Conservation (phyloP, 2,113 vertebrate species). For the Mustelus asterias region DNA sequence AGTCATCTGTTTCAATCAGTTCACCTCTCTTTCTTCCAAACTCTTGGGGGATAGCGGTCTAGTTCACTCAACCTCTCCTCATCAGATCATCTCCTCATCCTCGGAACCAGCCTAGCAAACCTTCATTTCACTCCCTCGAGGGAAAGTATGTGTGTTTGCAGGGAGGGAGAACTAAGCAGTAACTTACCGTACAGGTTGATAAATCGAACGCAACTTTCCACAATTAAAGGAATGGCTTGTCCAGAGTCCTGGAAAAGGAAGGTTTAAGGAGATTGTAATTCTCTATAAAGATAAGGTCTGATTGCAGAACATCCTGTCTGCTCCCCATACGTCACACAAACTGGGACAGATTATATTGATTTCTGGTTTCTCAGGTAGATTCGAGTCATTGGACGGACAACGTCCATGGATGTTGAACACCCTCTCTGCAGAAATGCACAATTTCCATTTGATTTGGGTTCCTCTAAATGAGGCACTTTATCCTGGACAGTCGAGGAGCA, state of each 20-base stretch:
- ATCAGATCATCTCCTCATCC: neutral
- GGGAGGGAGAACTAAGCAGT: neutral
- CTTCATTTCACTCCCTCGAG: neutral
- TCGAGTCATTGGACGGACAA: neutral
- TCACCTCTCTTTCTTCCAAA: neutral
- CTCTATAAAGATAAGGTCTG: neutral
- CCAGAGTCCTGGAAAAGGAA: constrained; percentile 76
- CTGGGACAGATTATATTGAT: neutral
- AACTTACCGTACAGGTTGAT: constrained; percentile 94
- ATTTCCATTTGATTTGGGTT: neutral
- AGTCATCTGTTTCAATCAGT: neutral
- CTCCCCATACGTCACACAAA: neutral
- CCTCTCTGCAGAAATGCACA: neutral
- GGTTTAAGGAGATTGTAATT: neutral
- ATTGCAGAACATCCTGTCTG: neutral
- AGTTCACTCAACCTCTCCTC: neutral
- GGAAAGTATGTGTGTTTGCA: neutral
- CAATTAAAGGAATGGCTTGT: constrained; percentile 88
- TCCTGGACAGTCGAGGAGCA: neutral
- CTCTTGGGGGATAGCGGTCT: neutral
- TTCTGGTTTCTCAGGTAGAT: neutral
- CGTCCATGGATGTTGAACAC: neutral
- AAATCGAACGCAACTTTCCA: constrained; percentile 95
- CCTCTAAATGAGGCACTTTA: no score
- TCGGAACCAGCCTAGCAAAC: neutral